Conservation (phyloP, 2,888 invertebrate genomes). For the Altica lythri region DNA sequence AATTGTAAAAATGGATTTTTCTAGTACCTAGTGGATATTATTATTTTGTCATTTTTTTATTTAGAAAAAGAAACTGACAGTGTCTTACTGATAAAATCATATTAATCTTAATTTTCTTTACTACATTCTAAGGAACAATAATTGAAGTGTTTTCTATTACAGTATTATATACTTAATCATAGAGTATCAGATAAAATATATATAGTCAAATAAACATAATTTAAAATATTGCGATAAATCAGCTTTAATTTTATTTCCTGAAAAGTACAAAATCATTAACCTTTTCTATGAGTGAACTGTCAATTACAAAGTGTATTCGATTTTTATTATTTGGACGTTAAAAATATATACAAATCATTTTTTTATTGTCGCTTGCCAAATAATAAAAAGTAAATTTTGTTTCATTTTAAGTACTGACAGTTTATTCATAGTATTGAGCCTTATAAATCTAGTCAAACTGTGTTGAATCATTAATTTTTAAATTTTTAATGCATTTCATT, state of each 20-base stretch:
- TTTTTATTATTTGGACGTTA: too few species aligned
- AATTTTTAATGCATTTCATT: not conserved
- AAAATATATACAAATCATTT: not conserved
- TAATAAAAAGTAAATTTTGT: not conserved
- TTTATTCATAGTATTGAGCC: not conserved
- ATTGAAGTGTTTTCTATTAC: too few species aligned
- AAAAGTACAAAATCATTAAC: conserved; percentile 25
- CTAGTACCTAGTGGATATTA: too few species aligned
- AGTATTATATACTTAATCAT: too few species aligned
- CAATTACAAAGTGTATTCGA: not conserved
- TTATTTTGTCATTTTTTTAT: too few species aligned
- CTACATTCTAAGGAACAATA: too few species aligned
- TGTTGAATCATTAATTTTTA: not conserved
- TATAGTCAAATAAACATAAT: too few species aligned
- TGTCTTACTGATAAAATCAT: too few species aligned
- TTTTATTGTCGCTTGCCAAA: not conserved
- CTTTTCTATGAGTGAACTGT: conserved; percentile 2
- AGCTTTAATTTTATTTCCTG: conserved; percentile 24
- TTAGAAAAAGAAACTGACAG: too few species aligned
- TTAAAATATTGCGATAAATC: conserved; percentile 5
- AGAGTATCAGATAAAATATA: too few species aligned
- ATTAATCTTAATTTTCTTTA: too few species aligned
- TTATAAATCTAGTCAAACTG: conserved; percentile 8
- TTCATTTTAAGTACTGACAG: not conserved
- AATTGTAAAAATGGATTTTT: too few species aligned